Base-by-base conservation (phyloP, 1,140 invertebrate species). In the Halesus radiatus region DNA sequence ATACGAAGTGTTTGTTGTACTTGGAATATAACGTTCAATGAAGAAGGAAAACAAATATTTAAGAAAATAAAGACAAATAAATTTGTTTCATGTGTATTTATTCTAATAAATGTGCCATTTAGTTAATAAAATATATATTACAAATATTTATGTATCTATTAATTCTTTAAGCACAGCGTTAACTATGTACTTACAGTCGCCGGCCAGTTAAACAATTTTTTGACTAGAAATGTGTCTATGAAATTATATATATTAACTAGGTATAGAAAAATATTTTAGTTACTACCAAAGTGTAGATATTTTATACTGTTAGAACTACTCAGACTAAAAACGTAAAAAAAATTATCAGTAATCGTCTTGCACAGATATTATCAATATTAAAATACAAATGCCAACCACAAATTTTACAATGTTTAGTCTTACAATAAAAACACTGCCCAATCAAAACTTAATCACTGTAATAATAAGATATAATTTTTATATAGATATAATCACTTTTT, bases 101-200 rank as follows among this genome's bases (percentile, higher is more conserved):
- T 66, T 66, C 62, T 66, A 66, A 66, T 66, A 66, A 66, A 26
- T 66, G 62, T 66, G 62, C 62, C 62, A 66, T 66, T 66, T 66
- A 66, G 62, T 45, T 7, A 45, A 45, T 45, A 45, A 66, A 32
- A 37, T 37, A 29, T 66, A 29, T 37, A 45, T 13, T 8, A 13
- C 13, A 26, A 32, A 29, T 60, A 60, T 13, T 7, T 60, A 60
- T 18, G 1, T 18, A 60, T 22, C 15, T 23, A 45, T 13, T 45
- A 45, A 8, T 45, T 1, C 2, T 45, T 45, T 45, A 45, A 45
- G 13, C 13, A 45, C 37, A 8, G 37, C 37, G 37, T 8, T 13
- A 45, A 29, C 26, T 13, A n/a, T n/a, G n/a, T n/a, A n/a, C n/a
- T n/a, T n/a, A 13, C 37, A 45, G 37, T 60, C 56, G 56, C 56